Base-by-base conservation (phyloP, 2,888 invertebrate species). In the Trachelus tabidus region DNA sequence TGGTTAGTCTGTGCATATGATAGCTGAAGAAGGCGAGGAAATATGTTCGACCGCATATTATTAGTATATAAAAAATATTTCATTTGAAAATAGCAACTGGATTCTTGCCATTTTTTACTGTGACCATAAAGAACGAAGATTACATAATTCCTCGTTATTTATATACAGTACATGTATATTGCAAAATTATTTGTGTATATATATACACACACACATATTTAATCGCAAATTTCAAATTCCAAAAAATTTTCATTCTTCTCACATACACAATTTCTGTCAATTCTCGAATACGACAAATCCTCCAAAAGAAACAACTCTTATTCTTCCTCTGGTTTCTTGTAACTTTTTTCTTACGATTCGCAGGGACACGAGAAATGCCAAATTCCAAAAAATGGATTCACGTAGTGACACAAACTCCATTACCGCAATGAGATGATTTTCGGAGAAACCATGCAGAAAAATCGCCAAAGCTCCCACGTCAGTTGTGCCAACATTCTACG, bases 1-100 rank as follows among this genome's bases (percentile, higher is more conserved):
- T 56, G 56, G 15, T 79, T 81, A 79, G 81, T 81, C 79, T 80
- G 81, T 81, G 79, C 68, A 76, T 76, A 79, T 77, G 69, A 77
- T 68, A 74, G 76, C 77, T 77, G 80, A 80, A 75, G 80, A 77
- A 75, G 33, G 79, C 73, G 68, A 40, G 35, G 31, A 76, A 71
- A 75, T 77, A 75, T 34, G 76, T 79, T 56, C 56, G 56, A 56
- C 56, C 56, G 56, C 9, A 56, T 15, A 9, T 56, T 56, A 9
- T 56, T 56, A 9, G 56, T 23, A 56, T 56, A 56, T 56, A 56
- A 56, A 56, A 56, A 56, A 56, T 56, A 56, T 56, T 15, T 23
- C 56, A 56, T 56, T 23, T 23, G 56, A 56, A 23, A 56, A 56
- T 23, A 23, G 56, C 56, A 56, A 56, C 2, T 23, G 9, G 56